Conservation (phyloP, 2,113 vertebrate genomes). For the Odontophorus gujanensis region DNA sequence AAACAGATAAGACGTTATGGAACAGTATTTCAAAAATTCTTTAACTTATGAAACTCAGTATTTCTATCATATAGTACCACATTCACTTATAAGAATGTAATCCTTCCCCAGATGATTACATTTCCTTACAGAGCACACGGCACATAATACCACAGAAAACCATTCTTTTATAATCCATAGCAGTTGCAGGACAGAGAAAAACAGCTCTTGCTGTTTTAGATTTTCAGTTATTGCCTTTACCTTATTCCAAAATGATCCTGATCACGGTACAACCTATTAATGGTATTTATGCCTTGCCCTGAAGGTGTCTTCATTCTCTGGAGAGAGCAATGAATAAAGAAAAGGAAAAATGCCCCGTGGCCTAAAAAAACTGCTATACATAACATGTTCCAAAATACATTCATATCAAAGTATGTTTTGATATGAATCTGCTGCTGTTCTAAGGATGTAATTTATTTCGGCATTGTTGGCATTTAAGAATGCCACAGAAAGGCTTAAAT, state of each 20-base stretch:
- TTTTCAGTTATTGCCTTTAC: background rate
- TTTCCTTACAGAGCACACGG: background rate
- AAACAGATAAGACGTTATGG: background rate
- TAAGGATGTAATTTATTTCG: background rate
- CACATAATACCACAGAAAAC: background rate
- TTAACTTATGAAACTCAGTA: background rate
- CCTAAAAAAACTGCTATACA: background rate
- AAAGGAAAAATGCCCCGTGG: background rate
- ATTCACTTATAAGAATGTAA: background rate
- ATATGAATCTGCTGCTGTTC: background rate
- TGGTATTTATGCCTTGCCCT: background rate
- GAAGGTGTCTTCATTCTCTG: background rate
- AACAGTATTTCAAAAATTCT: background rate
- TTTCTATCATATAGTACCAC: background rate
- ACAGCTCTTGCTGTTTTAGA: background rate
- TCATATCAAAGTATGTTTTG: background rate
- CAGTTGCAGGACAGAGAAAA: background rate
- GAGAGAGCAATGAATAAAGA: background rate
- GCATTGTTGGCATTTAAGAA: background rate
- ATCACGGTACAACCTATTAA: background rate
- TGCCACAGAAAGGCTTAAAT: background rate
- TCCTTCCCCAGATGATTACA: background rate
- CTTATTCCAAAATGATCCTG: background rate
- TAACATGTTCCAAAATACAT: background rate
- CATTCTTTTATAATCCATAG: background rate